Conservation (phyloP, 2,113 vertebrate genomes). For the Zootoca vivipara region DNA sequence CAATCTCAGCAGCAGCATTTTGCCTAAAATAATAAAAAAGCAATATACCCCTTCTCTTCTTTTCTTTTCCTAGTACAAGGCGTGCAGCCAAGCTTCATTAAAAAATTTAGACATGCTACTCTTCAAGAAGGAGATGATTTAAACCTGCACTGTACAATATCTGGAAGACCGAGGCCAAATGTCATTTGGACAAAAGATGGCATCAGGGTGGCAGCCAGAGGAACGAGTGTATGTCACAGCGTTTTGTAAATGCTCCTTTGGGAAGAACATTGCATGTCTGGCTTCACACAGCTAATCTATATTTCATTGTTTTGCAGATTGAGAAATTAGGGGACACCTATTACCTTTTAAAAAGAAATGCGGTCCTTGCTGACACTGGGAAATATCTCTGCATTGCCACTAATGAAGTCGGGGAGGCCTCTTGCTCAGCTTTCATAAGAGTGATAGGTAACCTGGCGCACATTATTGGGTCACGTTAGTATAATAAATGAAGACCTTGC, state of each 20-base stretch:
- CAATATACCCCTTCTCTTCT: not conserved
- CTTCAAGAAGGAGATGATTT: slow-evolving; percentile 68
- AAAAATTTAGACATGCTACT: slow-evolving; percentile 52
- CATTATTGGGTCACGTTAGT: not conserved
- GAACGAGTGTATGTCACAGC: slow-evolving; percentile 42
- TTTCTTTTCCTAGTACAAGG: slow-evolving; percentile 53
- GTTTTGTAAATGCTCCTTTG: slow-evolving; percentile 30
- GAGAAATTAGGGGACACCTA: slow-evolving; percentile 66
- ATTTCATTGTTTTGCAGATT: slow-evolving; percentile 57
- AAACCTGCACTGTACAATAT: slow-evolving; percentile 53
- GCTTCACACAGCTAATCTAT: not conserved
- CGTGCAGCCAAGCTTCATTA: slow-evolving; percentile 50
- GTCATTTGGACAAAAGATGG: slow-evolving; percentile 65
- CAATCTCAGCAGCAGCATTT: not conserved
- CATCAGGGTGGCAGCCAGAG: slow-evolving; percentile 39
- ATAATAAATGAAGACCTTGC: slow-evolving; percentile 7
- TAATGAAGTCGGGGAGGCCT: slow-evolving; percentile 60
- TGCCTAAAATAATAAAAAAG: slow-evolving; percentile 32
- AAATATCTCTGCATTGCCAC: slow-evolving; percentile 61
- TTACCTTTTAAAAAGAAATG: slow-evolving; percentile 64
- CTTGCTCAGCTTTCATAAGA: slow-evolving; percentile 57
- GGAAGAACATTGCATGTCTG: slow-evolving; percentile 21
- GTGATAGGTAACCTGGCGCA: slow-evolving; percentile 62
- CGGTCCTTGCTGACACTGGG: slow-evolving; percentile 56
- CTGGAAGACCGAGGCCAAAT: slow-evolving; percentile 51